These are phyloP conservation scores for Macrosteles quadrilineatus DNA, from an alignment of 1,140 invertebrate species.

Conservation along the genomic window DNA sequence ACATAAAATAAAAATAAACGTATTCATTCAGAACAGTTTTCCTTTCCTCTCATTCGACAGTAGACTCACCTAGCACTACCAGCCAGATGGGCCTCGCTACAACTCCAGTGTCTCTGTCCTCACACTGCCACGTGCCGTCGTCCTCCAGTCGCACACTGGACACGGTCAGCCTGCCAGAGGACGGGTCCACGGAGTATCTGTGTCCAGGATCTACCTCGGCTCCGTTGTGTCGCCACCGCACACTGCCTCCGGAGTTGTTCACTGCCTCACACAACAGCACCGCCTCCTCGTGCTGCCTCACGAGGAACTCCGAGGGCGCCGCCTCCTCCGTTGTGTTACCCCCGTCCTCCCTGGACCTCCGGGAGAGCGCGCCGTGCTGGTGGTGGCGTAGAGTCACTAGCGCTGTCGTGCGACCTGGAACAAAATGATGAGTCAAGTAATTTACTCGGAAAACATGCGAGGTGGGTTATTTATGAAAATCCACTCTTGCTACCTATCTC, in stretches of 20 bases:
- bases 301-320: constrained; percentile 25
- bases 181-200: constrained; percentile 54
- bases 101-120: constrained; percentile 60
- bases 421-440: neutral
- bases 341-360: neutral
- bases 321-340: constrained; percentile 8
- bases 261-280: constrained; percentile 21
- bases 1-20: no score
- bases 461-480: neutral
- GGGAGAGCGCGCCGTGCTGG: neutral
- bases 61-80: constrained; percentile 65
- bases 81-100: constrained; percentile 64
- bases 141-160: constrained; percentile 68
- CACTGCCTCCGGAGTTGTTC: neutral
- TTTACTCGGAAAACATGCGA: neutral
- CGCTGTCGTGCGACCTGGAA: constrained; percentile 14
- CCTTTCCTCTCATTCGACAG: no score
- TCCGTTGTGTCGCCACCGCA: constrained; percentile 53
- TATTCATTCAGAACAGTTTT: no score
- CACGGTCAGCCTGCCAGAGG: constrained; percentile 63
- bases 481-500: neutral
- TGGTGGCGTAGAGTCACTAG: constrained; percentile 24
- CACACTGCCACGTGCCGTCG: constrained; percentile 68
- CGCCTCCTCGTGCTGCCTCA: constrained; percentile 30
- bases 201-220: constrained; percentile 54